phyloP scores from a whole-genome alignment of 2,797 vertebrate genomes.

The Hyperoplus immaculatus region DNA sequence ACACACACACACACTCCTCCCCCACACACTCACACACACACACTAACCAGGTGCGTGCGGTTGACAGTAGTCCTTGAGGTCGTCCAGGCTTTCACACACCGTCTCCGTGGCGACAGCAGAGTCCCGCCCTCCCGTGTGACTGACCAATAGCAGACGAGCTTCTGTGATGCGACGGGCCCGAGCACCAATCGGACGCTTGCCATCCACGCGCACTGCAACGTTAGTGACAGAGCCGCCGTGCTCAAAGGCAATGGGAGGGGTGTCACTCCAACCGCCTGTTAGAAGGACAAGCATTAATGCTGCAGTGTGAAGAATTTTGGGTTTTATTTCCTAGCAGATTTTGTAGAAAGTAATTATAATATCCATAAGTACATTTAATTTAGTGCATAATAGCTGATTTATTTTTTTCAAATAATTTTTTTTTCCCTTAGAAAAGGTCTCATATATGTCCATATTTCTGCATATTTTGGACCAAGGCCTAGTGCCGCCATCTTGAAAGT shows the following conservation, averaged over 20 bases:
- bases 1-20: too few relatives aligned
- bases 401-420: too few relatives aligned
- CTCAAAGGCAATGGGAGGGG: constrained; percentile 95
- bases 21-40: too few relatives aligned
- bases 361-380: too few relatives aligned
- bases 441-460: too few relatives aligned
- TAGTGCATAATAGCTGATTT: too few relatives aligned
- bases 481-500: too few relatives aligned
- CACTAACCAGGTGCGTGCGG: constrained; percentile 90
- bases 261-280: constrained; percentile 96
- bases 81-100: constrained; percentile 84
- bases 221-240: constrained; percentile 93
- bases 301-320: too few relatives aligned
- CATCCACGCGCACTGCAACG: constrained; percentile 89
- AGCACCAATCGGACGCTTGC: constrained; percentile 90
- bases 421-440: too few relatives aligned
- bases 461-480: too few relatives aligned
- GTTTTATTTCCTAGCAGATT: too few relatives aligned
- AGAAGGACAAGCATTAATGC: not conserved
- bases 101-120: constrained; percentile 75
- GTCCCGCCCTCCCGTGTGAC: constrained; percentile 65
- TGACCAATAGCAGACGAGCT: constrained; percentile 86
- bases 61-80: constrained; percentile 92
- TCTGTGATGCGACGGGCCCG: constrained; percentile 86
- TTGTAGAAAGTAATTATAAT: too few relatives aligned